A percentile compares a stretch with the other conserved stretches of the same genome.
phyloP scores from a whole-genome alignment of 2,888 invertebrate genomes.

The Dolichopus griseipennis region DNA sequence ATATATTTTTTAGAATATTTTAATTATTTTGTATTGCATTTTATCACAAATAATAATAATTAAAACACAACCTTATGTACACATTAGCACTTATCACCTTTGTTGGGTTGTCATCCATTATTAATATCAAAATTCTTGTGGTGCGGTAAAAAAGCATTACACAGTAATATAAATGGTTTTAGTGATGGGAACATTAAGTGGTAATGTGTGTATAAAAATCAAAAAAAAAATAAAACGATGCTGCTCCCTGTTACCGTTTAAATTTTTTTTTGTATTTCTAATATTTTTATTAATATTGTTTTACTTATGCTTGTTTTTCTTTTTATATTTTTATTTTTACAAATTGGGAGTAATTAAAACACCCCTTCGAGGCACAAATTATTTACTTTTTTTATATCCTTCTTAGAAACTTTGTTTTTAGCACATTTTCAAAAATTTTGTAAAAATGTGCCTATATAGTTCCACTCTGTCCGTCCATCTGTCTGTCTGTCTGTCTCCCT shows the following conservation, averaged over 20 bases:
- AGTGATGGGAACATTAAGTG: not conserved
- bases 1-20: not conserved
- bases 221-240: no score
- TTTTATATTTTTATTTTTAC: not conserved
- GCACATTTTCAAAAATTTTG: no score
- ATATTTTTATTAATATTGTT: not conserved
- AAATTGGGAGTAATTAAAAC: constrained; percentile 6
- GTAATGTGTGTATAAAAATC: not conserved
- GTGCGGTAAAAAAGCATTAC: no score
- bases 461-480: no score
- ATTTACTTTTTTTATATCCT: not conserved
- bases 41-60: constrained; percentile 1
- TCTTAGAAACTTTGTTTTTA: no score
- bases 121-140: no score
- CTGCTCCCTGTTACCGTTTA: no score
- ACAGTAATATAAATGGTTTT: not conserved
- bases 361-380: not conserved
- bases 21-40: constrained; percentile 2
- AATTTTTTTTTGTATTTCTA: no score
- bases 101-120: no score
- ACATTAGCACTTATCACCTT: not conserved
- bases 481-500: no score
- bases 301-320: not conserved
- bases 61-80: not conserved
- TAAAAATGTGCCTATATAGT: no score